Conservation (phyloP, 2,797 vertebrate genomes). For the Nannoperca obscura region DNA sequence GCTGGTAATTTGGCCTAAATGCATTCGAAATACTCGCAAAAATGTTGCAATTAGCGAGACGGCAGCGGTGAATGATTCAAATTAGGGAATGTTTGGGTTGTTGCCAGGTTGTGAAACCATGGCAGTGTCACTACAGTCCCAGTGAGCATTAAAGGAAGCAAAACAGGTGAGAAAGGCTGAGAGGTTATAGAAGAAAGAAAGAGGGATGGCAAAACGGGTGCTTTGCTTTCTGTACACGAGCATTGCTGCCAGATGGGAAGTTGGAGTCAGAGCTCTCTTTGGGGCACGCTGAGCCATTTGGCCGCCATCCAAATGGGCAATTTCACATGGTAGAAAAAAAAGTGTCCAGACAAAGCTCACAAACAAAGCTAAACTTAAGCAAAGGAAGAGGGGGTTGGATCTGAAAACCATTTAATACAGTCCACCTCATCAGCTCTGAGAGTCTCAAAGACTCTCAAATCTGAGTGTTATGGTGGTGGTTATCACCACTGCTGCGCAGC, state of each 20-base stretch:
- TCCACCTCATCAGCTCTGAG: conserved; percentile 45
- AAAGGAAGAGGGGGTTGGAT: conserved; percentile 29
- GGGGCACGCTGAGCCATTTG: conserved; percentile 68
- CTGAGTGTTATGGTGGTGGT: conserved; percentile 43
- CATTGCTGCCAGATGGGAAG: conserved; percentile 73
- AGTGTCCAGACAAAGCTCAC: background rate
- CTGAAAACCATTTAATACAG: conserved; percentile 38
- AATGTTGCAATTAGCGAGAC: conserved; percentile 61
- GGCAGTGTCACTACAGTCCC: conserved; percentile 22
- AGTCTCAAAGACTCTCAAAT: background rate
- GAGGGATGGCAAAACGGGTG: conserved; percentile 8
- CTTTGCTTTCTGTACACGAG: conserved; percentile 55
- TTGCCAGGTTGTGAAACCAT: conserved; percentile 47
- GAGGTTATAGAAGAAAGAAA: conserved; percentile 12
- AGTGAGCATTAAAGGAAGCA: conserved; percentile 31
- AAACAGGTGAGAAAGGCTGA: conserved; percentile 37
- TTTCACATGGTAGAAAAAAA: conserved; percentile 43
- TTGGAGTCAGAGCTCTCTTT: conserved; percentile 62
- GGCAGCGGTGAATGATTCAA: conserved; percentile 45
- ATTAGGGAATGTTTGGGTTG: conserved; percentile 41
- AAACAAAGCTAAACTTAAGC: conserved; percentile 58
- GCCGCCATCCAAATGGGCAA: conserved; percentile 68
- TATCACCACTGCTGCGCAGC: conserved; percentile 43
- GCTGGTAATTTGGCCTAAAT: conserved; percentile 67
- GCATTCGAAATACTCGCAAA: conserved; percentile 51